Percentiles rank a stretch among this genome's conserved stretches.
Evolutionary conservation across 2,888 invertebrate genomes (phyloP).

Genomic region (Yponomeuta plumbellus): DNA sequence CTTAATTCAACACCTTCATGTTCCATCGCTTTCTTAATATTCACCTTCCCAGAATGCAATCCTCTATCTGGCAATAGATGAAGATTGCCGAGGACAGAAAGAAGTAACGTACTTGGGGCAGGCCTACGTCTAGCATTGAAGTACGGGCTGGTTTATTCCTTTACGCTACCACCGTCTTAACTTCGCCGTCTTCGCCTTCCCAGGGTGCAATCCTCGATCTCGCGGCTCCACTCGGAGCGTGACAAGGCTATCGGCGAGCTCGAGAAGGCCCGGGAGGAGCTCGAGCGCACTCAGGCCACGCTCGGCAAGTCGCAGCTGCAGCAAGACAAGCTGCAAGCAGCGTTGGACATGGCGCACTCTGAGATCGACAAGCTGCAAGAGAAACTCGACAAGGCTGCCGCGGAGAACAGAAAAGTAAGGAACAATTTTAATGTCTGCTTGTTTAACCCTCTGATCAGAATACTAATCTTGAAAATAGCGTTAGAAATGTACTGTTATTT

Average conservation of each 20-base stretch:
- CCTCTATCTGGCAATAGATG: no score
- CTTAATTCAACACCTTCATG: no score
- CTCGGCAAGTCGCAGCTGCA: slow-evolving; percentile 93
- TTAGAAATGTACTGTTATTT: no score
- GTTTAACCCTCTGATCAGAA: no score
- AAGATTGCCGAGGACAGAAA: no score
- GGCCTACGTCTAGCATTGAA: no score
- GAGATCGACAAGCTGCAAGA: slow-evolving; percentile 94
- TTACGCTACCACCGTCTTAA: no score
- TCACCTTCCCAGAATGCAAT: no score
- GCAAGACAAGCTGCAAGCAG: slow-evolving; percentile 92
- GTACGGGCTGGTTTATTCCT: no score
- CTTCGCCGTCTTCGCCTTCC: background rate
- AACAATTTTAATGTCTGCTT: background rate
- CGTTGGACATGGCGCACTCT: slow-evolving; percentile 91
- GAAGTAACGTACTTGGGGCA: no score
- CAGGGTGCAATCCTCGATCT: slow-evolving; percentile 87
- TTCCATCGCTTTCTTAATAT: no score
- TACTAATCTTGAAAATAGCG: no score
- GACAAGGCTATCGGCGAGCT: slow-evolving; percentile 90
- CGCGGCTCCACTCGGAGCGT: slow-evolving; percentile 90
- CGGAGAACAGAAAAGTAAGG: slow-evolving; percentile 88
- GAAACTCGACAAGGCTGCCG: slow-evolving; percentile 87
- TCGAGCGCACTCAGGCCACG: slow-evolving; percentile 91
- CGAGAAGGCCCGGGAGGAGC: slow-evolving; percentile 91